Percentiles rank a stretch among this genome's conserved stretches.
phyloP scores from a whole-genome alignment of 2,888 invertebrate species.

The Mantis religiosa region DNA sequence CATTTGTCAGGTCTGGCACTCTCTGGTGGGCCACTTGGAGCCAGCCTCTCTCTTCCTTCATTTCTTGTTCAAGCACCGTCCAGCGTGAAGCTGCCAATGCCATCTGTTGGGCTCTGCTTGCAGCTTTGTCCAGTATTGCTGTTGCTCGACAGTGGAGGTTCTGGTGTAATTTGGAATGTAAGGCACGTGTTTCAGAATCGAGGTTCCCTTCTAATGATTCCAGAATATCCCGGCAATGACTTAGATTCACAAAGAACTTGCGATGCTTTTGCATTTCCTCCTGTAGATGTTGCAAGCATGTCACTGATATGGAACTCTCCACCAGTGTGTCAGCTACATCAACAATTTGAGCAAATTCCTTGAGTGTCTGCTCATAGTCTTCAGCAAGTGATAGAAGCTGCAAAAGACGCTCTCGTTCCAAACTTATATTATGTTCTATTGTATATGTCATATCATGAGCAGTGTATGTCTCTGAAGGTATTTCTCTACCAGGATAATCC shows the following conservation, averaged over 20 bases:
- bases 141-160: conserved; percentile 73
- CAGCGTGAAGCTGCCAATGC: conserved; percentile 80
- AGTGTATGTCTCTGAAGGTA: conserved; percentile 62
- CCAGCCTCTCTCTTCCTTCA: conserved; percentile 81
- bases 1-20: conserved; percentile 73
- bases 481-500: conserved; percentile 64
- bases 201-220: conserved; percentile 82
- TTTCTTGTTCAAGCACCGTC: conserved; percentile 74
- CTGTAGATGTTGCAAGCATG: conserved; percentile 72
- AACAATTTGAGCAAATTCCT: conserved; percentile 81
- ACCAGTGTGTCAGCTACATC: conserved; percentile 78
- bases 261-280: conserved; percentile 86
- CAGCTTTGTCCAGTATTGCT: conserved; percentile 73
- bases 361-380: conserved; percentile 83
- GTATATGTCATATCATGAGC: conserved; percentile 61
- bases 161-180: conserved; percentile 69
- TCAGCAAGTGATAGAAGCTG: conserved; percentile 73
- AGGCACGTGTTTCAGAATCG: conserved; percentile 71
- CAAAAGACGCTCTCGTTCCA: conserved; percentile 70
- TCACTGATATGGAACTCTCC: conserved; percentile 71
- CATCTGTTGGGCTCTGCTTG: conserved; percentile 76
- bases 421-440: conserved; percentile 63
- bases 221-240: conserved; percentile 79
- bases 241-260: conserved; percentile 83
- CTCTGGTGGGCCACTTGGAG: conserved; percentile 77